Evolutionary conservation across 2,888 invertebrate species (phyloP), one percentile per base, ranked within the genome.

Genomic region (Brenthis daphne): DNA sequence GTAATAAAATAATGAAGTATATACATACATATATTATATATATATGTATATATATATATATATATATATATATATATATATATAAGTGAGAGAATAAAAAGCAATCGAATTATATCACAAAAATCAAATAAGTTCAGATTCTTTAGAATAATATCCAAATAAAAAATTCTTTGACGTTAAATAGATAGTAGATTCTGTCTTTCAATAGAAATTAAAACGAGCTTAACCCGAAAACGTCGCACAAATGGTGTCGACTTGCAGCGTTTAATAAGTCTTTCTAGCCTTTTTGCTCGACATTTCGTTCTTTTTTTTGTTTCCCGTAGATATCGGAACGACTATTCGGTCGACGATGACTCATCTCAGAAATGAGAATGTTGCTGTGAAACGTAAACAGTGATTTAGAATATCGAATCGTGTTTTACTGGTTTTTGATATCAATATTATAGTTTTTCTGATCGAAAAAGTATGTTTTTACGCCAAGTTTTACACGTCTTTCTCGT

Each of bases 301-400:
- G 57, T 47, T 64, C n/a, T 50, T 43, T 66, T 67, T 61, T 56
- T 56, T 61, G 50, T 64, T 20, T 48, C 24, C 48, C 60, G 50
- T 48, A 56, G 64, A 61, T 57, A 67, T 70, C 67, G 64, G 56
- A 68, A 69, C 64, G 64, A 67, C 51, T 61, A 67, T 71, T 61
- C 54, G 55, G 51, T 55, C 66, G 29, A 57, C 64, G 63, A 64
- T 69, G 71, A 71, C 43, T 65, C 64, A 43, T 71, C 64, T 60
- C 58, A 37, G 66, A 65, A 66, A 71, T 66, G 68, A 66, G 71
- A 65, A 56, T 69, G 16, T 64, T 53, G 53, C 16, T 54, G 54
- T 63, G 57, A 68, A 57, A 58, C 54, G 71, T 65, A 64, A 65
- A 71, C 65, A 65, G 12, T 61, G 61, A 50, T 57, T 68, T 50